Base-by-base conservation (phyloP, 2,888 invertebrate species). In the Rhagonycha fulva region DNA sequence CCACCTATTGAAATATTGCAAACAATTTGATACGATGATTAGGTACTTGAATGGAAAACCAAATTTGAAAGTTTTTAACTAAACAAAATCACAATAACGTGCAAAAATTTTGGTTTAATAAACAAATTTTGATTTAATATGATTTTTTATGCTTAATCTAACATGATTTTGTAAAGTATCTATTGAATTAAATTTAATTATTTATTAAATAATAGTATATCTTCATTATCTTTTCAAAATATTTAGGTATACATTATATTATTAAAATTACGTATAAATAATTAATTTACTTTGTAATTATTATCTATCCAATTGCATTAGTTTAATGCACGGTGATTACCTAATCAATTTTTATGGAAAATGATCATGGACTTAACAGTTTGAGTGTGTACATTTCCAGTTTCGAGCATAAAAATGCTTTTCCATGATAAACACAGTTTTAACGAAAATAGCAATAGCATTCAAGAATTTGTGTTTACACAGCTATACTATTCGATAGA, bases 401-500 rank as follows among this genome's bases (percentile, higher is more conserved):
- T 47, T 47, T 47, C 47, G 5, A n/a, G n/a, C 7, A n/a, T 47
- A 47, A n/a, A 2, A 47, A 66, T 26, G 24, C 11, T 26, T 12
- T 66, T 11, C 3, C 23, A 19, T 9, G 26, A 23, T 26, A 23
- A 26, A 26, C 24, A 11, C 4, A 23, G 9, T 66, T 24, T n/a
- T 26, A 66, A 24, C 14, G 24, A 14, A n/a, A 14, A 23, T 26
- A 66, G 24, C 14, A 26, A 23, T 14, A 63, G 0, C 2, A 26
- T 24, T 26, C 23, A 24, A 66, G 19, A 47, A 7, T 47, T 47
- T 9, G 9, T 47, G n/a, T 47, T 66, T n/a, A 66, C 14, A 7
- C 30, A 70, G 10, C 14, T 70, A 0, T 70, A 62, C n/a, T 9
- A 26, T 60, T 70, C 70, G 26, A 11, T 70, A 61, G 70, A 78